Conservation (phyloP, 2,888 invertebrate species). For the Silvanus unidentatus region DNA sequence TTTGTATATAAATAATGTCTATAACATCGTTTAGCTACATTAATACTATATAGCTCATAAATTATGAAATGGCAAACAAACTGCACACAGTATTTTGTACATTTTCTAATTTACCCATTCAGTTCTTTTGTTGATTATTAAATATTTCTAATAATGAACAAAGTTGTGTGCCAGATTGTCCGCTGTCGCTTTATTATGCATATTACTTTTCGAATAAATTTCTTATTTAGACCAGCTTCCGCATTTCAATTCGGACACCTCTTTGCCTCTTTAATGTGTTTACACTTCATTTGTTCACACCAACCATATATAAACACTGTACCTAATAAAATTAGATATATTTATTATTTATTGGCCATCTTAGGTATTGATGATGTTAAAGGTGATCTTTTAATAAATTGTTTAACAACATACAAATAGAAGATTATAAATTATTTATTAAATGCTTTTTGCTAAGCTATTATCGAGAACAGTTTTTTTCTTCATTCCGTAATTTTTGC, state of each 20-base stretch:
- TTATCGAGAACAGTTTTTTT: no score
- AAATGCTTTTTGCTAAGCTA: no score
- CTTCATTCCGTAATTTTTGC: no score
- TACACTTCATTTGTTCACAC: constrained; percentile 12
- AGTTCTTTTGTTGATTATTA: constrained; percentile 9
- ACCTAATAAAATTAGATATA: not conserved
- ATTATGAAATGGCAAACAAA: constrained; percentile 9
- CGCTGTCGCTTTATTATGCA: no score
- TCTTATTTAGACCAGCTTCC: constrained; percentile 11
- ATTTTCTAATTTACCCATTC: constrained; percentile 9
- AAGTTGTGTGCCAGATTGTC: no score
- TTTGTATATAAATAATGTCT: constrained; percentile 6
- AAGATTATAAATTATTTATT: no score
- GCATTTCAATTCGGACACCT: constrained; percentile 7
- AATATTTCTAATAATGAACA: no score
- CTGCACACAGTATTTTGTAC: constrained; percentile 8
- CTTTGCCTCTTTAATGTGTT: constrained; percentile 12
- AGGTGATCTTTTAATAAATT: no score
- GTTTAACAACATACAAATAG: no score
- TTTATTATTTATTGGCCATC: not conserved
- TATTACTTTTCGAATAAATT: constrained; percentile 5
- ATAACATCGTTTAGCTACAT: constrained; percentile 10
- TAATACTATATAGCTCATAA: constrained; percentile 13
- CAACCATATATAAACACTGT: constrained; percentile 6
- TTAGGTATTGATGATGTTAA: not conserved